phyloP scores from a whole-genome alignment of 1,140 invertebrate genomes.

The Holcopasites calliopsidis region DNA sequence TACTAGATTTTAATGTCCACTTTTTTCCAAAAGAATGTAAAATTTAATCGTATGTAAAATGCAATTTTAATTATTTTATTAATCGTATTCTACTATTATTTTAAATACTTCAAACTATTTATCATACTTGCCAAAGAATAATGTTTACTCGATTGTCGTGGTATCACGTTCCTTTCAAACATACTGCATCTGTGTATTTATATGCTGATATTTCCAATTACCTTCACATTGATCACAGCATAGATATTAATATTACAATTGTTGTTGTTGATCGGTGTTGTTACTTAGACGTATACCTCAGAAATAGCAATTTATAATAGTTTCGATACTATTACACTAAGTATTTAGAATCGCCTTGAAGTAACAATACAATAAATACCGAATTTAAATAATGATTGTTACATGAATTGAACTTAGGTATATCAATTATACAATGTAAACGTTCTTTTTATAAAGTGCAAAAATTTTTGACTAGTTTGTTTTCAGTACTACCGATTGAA shows the following conservation, averaged over 20 bases:
- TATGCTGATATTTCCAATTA: background rate
- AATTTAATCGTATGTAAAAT: too few relatives aligned
- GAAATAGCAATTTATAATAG: background rate
- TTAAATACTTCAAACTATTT: conserved; percentile 26
- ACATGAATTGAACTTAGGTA: background rate
- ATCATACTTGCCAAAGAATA: conserved; percentile 38
- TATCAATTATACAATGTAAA: background rate
- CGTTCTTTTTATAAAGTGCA: background rate
- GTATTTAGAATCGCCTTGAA: background rate
- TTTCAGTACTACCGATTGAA: background rate
- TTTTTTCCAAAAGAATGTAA: conserved; percentile 12
- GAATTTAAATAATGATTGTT: background rate
- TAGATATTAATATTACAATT: conserved; percentile 7
- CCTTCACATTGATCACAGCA: background rate
- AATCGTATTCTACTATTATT: conserved; percentile 15
- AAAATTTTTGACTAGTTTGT: background rate
- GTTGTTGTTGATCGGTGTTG: background rate
- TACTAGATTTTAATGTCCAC: conserved; percentile 33
- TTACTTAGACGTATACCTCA: conserved; percentile 2
- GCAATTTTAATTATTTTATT: conserved; percentile 2
- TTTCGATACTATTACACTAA: conserved; percentile 10
- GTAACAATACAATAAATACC: background rate
- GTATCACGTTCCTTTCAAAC: conserved; percentile 40
- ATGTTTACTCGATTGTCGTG: conserved; percentile 18
- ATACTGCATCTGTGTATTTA: conserved; percentile 21